These are phyloP conservation scores for Gymnothorax javanicus DNA, from an alignment of 2,797 vertebrate genomes.

Conservation along the genomic window DNA sequence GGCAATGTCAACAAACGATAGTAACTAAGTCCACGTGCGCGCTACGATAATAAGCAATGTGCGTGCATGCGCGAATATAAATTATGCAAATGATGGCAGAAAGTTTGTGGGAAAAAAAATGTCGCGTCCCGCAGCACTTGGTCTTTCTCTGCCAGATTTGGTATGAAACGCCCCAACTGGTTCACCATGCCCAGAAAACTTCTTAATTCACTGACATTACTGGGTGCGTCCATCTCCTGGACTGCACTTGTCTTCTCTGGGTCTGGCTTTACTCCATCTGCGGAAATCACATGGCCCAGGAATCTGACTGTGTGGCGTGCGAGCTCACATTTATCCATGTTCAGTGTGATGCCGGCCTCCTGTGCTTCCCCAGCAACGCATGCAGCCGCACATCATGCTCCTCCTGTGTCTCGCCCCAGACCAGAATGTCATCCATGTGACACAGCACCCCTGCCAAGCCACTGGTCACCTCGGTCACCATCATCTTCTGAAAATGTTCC, in stretches of 20 bases:
- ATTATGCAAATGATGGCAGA: no score
- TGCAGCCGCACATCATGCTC: neutral
- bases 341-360: no score
- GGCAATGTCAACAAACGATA: no score
- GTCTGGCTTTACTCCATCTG: no score
- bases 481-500: neutral
- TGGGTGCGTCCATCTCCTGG: neutral
- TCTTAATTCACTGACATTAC: conserved; percentile 20
- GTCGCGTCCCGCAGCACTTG: no score
- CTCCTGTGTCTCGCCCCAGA: conserved; percentile 9
- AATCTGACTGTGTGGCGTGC: neutral
- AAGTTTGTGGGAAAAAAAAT: no score
- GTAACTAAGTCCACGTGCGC: no score
- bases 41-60: no score
- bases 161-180: neutral
- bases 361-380: neutral
- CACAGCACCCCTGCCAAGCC: neutral
- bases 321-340: no score
- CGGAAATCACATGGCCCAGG: neutral
- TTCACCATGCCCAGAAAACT: conserved; percentile 25
- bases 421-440: neutral
- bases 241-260: conserved; percentile 6
- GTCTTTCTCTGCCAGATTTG: neutral
- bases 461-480: neutral
- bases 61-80: no score